Evolutionary conservation across 2,797 vertebrate genomes (phyloP).

Genomic region (Sebastes umbrosus): DNA sequence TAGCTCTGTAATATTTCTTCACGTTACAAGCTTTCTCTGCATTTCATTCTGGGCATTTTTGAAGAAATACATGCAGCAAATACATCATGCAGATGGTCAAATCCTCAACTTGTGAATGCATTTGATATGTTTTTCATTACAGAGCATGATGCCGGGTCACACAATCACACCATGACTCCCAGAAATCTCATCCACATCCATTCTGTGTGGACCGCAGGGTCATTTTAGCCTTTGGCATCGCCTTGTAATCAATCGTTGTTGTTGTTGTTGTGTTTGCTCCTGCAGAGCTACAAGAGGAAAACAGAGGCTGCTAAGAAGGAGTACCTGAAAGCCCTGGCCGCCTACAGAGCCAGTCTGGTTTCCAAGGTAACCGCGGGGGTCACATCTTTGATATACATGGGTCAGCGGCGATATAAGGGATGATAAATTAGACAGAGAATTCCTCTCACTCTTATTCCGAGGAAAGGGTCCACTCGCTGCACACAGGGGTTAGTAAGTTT

Average conservation of each 20-base stretch:
- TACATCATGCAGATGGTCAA: conserved; percentile 31
- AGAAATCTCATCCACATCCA: conserved; percentile 49
- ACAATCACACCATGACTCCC: conserved; percentile 36
- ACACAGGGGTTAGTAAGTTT: conserved; percentile 20
- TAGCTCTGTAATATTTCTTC: conserved; percentile 26
- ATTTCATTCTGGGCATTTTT: conserved; percentile 23
- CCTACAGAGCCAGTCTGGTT: conserved; percentile 98
- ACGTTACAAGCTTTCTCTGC: conserved; percentile 10
- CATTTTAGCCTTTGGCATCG: conserved; percentile 62
- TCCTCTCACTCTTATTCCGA: conserved; percentile 68
- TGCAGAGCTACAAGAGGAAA: conserved; percentile 98
- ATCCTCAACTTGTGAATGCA: conserved; percentile 37
- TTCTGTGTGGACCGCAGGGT: conserved; percentile 34
- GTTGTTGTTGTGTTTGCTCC: conserved; percentile 77
- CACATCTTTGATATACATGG: conserved; percentile 84
- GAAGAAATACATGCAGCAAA: conserved; percentile 6
- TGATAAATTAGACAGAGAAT: conserved; percentile 81
- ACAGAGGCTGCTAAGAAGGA: conserved; percentile 99
- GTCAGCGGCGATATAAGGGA: conserved; percentile 79
- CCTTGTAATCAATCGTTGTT: conserved; percentile 70
- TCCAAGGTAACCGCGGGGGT: conserved; percentile 92
- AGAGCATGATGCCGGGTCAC: conserved; percentile 13
- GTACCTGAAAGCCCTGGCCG: conserved; percentile 98
- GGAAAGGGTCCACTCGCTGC: conserved; percentile 62
- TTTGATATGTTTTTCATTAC: conserved; percentile 30